Percentiles rank a stretch among this genome's conserved stretches.
Evolutionary conservation across 2,113 vertebrate genomes (phyloP).

Genomic region (Myxocyprinus asiaticus): DNA sequence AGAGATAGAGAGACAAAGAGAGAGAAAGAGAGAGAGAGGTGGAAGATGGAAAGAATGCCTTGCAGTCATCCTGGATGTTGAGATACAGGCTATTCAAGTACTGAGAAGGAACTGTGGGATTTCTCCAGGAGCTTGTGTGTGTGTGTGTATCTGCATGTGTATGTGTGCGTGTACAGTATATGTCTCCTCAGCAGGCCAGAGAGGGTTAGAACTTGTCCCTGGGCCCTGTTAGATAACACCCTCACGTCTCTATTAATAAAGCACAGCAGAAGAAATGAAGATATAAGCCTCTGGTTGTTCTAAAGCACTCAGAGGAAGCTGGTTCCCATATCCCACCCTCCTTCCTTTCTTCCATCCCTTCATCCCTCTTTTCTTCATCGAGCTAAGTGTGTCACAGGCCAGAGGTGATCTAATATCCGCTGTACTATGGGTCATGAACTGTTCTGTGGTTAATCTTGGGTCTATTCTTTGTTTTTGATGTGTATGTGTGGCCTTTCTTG

Average conservation of each 20-base stretch:
- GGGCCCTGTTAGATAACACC: conserved; percentile 30
- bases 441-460: conserved; percentile 22
- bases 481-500: conserved; percentile 11
- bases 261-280: conserved; percentile 10
- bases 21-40: too few species aligned
- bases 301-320: conserved; percentile 18
- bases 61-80: neutral
- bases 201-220: conserved; percentile 8
- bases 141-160: neutral
- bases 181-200: neutral
- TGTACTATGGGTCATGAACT: conserved; percentile 27
- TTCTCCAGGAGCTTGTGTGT: conserved; percentile 14
- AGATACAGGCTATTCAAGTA: conserved; percentile 20
- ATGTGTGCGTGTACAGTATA: too few species aligned
- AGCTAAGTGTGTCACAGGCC: conserved; percentile 27
- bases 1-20: too few species aligned
- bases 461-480: conserved; percentile 40
- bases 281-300: conserved; percentile 36
- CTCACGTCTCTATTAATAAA: conserved; percentile 42
- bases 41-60: too few species aligned
- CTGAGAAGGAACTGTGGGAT: conserved; percentile 53
- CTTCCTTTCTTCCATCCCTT: neutral
- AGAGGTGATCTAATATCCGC: conserved; percentile 38
- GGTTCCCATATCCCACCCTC: neutral
- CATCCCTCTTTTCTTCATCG: neutral